phyloP scores from a whole-genome alignment of 1,140 invertebrate species.

The Melitaea cinxia region DNA sequence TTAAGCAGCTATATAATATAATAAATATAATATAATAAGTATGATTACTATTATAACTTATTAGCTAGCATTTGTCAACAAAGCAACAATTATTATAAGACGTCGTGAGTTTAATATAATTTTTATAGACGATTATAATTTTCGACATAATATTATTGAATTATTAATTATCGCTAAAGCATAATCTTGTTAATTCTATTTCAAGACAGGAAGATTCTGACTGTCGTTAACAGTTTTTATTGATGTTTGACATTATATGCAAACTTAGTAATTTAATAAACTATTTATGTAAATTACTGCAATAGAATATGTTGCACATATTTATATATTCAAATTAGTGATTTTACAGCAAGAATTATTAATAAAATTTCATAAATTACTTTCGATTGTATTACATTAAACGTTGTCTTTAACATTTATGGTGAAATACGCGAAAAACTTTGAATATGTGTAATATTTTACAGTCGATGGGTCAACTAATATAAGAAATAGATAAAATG shows the following conservation, averaged over 20 bases:
- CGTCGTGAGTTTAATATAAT: no score
- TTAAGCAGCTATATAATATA: conserved; percentile 1
- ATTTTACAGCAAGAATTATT: conserved; percentile 6
- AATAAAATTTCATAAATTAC: conserved; percentile 13
- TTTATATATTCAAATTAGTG: conserved; percentile 8
- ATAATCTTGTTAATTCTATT: neutral
- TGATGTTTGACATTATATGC: neutral
- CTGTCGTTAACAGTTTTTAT: neutral
- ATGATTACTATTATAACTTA: neutral
- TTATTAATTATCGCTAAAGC: neutral
- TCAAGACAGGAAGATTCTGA: neutral
- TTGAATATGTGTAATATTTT: neutral
- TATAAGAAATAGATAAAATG: neutral
- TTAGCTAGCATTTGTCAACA: no score
- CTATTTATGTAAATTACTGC: conserved; percentile 3
- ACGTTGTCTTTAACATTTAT: neutral
- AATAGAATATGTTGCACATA: neutral
- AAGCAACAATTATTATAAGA: no score
- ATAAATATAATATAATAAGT: neutral
- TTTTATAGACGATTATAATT: no score
- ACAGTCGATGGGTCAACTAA: neutral
- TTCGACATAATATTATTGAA: no score
- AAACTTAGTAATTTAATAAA: neutral
- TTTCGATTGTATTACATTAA: conserved; percentile 4
- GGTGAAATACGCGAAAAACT: neutral